Base-by-base conservation (phyloP, 1,140 invertebrate species). In the Drosophila asahinai region DNA sequence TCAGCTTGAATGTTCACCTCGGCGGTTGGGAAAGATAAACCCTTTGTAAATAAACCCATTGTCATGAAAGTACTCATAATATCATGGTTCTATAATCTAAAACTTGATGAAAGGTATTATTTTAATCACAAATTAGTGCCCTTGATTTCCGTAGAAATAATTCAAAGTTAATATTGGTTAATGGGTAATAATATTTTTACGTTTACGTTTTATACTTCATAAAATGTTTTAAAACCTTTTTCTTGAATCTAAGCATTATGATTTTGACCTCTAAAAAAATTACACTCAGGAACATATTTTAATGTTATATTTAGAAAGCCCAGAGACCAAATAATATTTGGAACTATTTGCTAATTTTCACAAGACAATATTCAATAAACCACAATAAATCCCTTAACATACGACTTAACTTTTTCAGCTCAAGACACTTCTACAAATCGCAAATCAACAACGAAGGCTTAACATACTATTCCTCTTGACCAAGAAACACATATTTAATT, bases 41-140 rank as follows among this genome's bases (percentile, higher is more conserved):
- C 38, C 57, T 19, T 33, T 14, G 6, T 12, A 33, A 33, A 62
- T 42, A 55, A 38, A 22, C 12, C 49, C 49, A 52, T 30, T 17
- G 8, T 9, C 52, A 38, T 9, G 33, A 55, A 55, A 22, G 12
- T 55, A 38, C 12, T 22, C 7, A 55, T 38, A 15, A 15, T 55
- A 55, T 38, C 14, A 55, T 14, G 33, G 52, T 38, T 43, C 7
- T 55, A 22, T 55, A 38, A 55, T 55, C 52, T 55, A 22, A 6
- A 55, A 22, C 33, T 22, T 15, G 2, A 15, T 15, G 19, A 55
- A 22, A 17, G 52, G 33, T 19, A 22, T 15, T 22, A 9, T 22
- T 15, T 36, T 15, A 55, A 55, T 55, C 12, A 14, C 12, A 22
- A 55, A 8, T 2, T 15, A 38, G 22, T 54, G 15, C 5, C 3